Base-by-base conservation (phyloP, 2,888 invertebrate species). In the Pharmacophagus antenor region DNA sequence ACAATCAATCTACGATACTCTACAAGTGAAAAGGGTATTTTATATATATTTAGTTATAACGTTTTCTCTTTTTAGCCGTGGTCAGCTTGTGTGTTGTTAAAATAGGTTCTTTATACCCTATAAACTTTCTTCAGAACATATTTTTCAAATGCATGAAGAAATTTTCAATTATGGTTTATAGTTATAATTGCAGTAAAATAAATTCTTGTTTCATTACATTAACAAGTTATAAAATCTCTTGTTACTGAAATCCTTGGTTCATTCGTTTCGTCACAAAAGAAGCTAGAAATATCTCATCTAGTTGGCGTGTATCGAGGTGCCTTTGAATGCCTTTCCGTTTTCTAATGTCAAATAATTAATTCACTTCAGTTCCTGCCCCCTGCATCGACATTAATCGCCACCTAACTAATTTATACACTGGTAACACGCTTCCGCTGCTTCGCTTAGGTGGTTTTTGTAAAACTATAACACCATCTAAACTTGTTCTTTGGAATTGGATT, bases 331-430 rank as follows among this genome's bases (percentile, higher is more conserved):
- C 15, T 25, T 6, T 54, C 27, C 46, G 27, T 46, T 54, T 54
- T 54, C 54, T 20, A 54, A 46, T 54, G 54, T 46, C 27, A 37
- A 55, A 51, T 51, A 46, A 63, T 63, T 57, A 60, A 63, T 63
- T 60, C 62, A 57, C 56, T 63, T 63, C 57, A 62, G 56, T 57
- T 46, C 54, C 44, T 46, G 54, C 54, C 54, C 54, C 54, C 46
- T 27, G 46, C 54, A 54, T 54, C 54, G 54, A 54, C 54, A 46
- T 54, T 54, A 54, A 54, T 54, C 46, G 54, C 18, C 15, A 18
- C 46, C 46, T 54, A 7, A 54, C 18, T 54, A 54, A 54, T 46
- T 54, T 54, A 44, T 54, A 46, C 20, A 44, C 27, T 20, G 10
- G 23, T 2, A 46, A 31, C 21, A 42, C 54, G 54, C 54, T 46